Evolutionary conservation across 1,140 invertebrate genomes (phyloP), one percentile per base, ranked within the genome.

Genomic region (Drosophila chauvacae): DNA sequence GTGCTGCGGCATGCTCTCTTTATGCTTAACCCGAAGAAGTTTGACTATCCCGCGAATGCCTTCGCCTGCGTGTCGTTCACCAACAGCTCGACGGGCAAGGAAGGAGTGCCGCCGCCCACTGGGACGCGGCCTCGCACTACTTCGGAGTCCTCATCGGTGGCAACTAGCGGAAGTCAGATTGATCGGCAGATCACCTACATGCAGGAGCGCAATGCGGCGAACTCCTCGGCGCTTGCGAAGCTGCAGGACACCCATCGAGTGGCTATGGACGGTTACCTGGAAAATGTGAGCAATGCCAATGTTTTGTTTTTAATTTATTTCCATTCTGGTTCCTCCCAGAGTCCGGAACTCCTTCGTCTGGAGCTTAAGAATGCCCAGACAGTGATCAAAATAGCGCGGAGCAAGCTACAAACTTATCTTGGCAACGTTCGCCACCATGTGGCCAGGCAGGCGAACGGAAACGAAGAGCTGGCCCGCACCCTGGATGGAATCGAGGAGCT

Each of bases 1-100:
- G 95, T 96, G 68, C 94, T 96, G 55, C 93, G 95, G 45, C 94
- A 95, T 80, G 95, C 95, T 3, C 90, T 95, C 0, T 94, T 95
- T 84, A 93, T 96, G 68, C 91, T 94, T 75, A 94, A 95, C 76
- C 95, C 95, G 14, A 78, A 93, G 16, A 81, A 92, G 53, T 93
- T 92, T 37, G 91, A 93, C 33, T 85, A 79, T 11, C 92, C 91
- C 1, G 37, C 77, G 11, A 92, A 91, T 66, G 86, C 90, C 3
- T 92, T 92, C 37, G 71, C 78, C 11, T 88, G 75, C 37, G 78
- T 92, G 2, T 91, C 88, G 16, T 86, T 91, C 26, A 28, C 71
- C 11, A 72, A 61, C 33, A 63, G 20, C 18, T n/a, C 48, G 6
- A 14, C 58, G 16, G 20, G 30, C 48, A 50, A 53, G 23, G 41